These are phyloP conservation scores for Glyphotaelius pellucidus DNA, from an alignment of 2,888 invertebrate genomes.

Conservation along the genomic window DNA sequence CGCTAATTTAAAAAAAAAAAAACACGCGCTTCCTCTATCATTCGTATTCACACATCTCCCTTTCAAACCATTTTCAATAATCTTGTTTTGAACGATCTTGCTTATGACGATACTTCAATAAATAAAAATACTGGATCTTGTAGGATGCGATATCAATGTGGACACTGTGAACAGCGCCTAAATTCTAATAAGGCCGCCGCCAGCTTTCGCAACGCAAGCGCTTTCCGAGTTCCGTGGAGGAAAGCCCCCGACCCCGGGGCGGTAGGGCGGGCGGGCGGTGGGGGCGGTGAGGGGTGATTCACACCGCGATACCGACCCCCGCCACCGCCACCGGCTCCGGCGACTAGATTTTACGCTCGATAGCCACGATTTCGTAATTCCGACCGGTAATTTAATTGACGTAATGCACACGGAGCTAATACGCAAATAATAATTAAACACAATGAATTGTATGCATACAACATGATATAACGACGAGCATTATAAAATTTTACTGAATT, in stretches of 20 bases:
- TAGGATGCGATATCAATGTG: neutral
- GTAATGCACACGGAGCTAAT: neutral
- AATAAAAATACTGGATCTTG: neutral
- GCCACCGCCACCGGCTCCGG: neutral
- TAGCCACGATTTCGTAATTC: neutral
- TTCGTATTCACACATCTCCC: too few species aligned
- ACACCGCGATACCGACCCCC: neutral
- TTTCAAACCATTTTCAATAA: too few species aligned
- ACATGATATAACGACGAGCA: neutral
- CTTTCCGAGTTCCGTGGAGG: neutral
- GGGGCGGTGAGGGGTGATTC: neutral
- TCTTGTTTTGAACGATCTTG: too few species aligned
- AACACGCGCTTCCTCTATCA: too few species aligned
- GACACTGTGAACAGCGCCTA: neutral
- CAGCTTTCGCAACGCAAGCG: slow-evolving; percentile 21
- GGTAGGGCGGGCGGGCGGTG: neutral
- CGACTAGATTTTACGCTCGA: neutral
- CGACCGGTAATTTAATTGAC: neutral
- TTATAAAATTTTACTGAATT: neutral
- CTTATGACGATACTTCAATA: too few species aligned
- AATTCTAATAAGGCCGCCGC: slow-evolving; percentile 23
- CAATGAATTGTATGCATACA: neutral
- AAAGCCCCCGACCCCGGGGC: neutral
- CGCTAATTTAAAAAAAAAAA: too few species aligned
- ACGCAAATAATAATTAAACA: neutral